Conservation (phyloP, 1,140 invertebrate genomes). For the Meloidogyne hapla region DNA sequence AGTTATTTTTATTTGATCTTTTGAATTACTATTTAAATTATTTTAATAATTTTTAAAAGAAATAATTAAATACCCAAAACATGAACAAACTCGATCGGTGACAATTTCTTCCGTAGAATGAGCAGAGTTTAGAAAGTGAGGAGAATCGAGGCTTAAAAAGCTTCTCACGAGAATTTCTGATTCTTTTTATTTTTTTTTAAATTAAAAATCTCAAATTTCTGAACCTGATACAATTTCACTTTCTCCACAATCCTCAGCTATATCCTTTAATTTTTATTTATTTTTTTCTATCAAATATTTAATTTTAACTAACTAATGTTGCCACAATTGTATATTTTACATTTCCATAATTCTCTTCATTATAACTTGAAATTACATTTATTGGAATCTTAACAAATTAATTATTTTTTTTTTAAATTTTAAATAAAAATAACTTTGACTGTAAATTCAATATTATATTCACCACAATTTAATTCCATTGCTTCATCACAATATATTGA, state of each 20-base stretch:
- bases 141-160: constrained; percentile 53
- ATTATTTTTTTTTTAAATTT: background rate
- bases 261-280: constrained; percentile 19
- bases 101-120: constrained; percentile 36
- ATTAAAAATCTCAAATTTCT: background rate
- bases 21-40: background rate
- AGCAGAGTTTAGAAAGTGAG: constrained; percentile 41
- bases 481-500: constrained; percentile 47
- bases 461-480: constrained; percentile 43
- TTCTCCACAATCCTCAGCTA: constrained; percentile 54
- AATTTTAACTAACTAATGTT: constrained; percentile 13
- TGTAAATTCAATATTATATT: constrained; percentile 49
- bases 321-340: constrained; percentile 50
- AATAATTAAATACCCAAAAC: background rate
- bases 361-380: constrained; percentile 52
- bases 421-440: constrained; percentile 34
- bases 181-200: constrained; percentile 29
- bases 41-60: background rate
- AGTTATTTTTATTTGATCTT: background rate
- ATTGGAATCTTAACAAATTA: constrained; percentile 41
- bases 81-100: constrained; percentile 30
- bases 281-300: background rate
- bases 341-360: constrained; percentile 44
- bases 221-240: constrained; percentile 56
- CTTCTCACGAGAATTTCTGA: constrained; percentile 45